Conservation (phyloP, 1,140 invertebrate species). For the Drosophila persimilis region DNA sequence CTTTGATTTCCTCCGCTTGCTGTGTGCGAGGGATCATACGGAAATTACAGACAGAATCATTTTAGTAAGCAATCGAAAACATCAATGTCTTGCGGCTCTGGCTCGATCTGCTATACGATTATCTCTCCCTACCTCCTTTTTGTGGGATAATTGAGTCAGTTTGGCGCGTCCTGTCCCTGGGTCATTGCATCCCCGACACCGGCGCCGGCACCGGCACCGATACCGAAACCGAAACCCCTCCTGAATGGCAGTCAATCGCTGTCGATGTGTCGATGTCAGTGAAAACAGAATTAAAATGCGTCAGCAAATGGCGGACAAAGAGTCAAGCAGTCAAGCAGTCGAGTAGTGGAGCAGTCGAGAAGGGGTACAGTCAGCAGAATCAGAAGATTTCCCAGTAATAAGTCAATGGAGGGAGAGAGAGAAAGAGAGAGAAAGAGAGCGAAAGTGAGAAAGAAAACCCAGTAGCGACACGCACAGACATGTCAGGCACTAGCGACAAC, state of each 20-base stretch:
- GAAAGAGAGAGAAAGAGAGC: no score
- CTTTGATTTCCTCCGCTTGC: no score
- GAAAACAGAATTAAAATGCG: constrained; percentile 76
- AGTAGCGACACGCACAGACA: constrained; percentile 22
- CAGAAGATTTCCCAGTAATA: constrained; percentile 30
- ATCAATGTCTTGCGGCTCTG: no score
- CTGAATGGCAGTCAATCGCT: constrained; percentile 53
- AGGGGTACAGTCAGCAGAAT: not conserved
- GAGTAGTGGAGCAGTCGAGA: not conserved
- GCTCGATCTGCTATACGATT: not conserved
- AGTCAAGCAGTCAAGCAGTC: constrained; percentile 3
- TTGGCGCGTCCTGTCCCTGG: constrained; percentile 2
- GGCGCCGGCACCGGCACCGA: no score
- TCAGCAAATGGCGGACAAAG: constrained; percentile 69
- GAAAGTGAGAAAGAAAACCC: no score
- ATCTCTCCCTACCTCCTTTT: not conserved
- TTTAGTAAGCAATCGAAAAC: no score
- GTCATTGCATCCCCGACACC: no score
- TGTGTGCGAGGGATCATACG: no score
- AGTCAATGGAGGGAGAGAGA: constrained; percentile 33
- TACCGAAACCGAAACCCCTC: constrained; percentile 11
- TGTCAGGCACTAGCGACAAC: constrained; percentile 37
- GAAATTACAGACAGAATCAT: no score
- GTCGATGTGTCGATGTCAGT: constrained; percentile 52
- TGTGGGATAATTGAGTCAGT: constrained; percentile 37